Evolutionary conservation across 2,888 invertebrate genomes (phyloP).

Genomic region (Aproaerema taeniolella): DNA sequence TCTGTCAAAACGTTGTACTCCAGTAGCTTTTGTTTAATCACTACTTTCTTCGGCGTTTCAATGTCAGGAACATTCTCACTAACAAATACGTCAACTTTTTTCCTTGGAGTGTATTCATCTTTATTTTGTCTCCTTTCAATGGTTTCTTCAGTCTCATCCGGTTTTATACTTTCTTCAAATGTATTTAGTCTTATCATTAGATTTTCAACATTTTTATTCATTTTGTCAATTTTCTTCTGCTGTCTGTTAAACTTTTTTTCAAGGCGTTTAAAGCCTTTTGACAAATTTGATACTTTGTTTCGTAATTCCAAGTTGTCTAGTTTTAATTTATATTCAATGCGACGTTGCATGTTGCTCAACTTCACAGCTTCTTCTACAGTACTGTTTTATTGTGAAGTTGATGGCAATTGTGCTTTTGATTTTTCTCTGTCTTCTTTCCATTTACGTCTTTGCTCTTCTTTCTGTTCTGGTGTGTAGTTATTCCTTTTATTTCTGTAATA

Average conservation of each 20-base stretch:
- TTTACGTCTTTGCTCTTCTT: no score
- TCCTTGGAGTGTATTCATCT: constrained; percentile 16
- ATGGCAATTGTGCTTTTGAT: no score
- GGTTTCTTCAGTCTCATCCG: constrained; percentile 11
- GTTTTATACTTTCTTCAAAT: constrained; percentile 10
- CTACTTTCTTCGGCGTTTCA: constrained; percentile 8
- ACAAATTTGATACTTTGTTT: constrained; percentile 3
- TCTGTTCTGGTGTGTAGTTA: no score
- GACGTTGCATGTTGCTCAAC: constrained; percentile 10
- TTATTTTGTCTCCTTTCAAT: no score
- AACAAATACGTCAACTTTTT: constrained; percentile 15
- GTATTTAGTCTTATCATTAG: constrained; percentile 11
- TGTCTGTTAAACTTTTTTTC: constrained; percentile 13
- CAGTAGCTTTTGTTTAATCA: constrained; percentile 12
- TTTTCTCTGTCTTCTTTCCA: no score
- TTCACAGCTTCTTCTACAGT: constrained; percentile 7
- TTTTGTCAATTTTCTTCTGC: constrained; percentile 9
- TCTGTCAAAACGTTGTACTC: no score
- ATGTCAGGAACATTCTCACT: constrained; percentile 13
- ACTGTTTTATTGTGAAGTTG: no score
- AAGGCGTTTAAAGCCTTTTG: constrained; percentile 13
- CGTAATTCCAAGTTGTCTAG: constrained; percentile 13
- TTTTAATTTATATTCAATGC: constrained; percentile 14
- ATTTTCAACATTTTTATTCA: constrained; percentile 12
- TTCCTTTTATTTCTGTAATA: no score